phyloP scores from a whole-genome alignment of 1,140 invertebrate species.

The Camponotus pennsylvanicus region DNA sequence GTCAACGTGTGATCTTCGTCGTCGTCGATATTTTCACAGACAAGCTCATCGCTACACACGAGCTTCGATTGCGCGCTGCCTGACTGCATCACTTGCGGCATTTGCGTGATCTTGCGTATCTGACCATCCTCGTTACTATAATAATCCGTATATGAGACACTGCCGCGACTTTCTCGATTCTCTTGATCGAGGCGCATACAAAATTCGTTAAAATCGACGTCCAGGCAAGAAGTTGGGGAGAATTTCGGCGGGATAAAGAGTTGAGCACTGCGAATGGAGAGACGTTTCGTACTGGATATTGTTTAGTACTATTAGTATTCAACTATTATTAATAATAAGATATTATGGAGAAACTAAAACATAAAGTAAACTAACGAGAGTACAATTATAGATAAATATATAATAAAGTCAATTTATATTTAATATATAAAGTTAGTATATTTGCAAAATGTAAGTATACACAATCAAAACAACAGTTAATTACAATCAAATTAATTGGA shows the following conservation, averaged over 20 bases:
- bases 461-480: not conserved
- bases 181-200: constrained; percentile 88
- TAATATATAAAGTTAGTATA: constrained; percentile 14
- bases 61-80: constrained; percentile 51
- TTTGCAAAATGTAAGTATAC: not conserved
- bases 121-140: constrained; percentile 85
- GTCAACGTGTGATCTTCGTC: constrained; percentile 85
- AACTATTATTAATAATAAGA: not conserved
- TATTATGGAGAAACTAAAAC: constrained; percentile 26
- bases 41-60: constrained; percentile 67
- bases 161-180: constrained; percentile 83
- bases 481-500: constrained; percentile 17
- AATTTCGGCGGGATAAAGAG: constrained; percentile 85
- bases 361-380: constrained; percentile 3
- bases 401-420: not conserved
- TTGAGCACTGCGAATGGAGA: constrained; percentile 72
- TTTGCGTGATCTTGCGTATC: constrained; percentile 76
- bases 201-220: constrained; percentile 87
- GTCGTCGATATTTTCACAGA: constrained; percentile 80
- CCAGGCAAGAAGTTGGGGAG: constrained; percentile 86
- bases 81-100: constrained; percentile 47
- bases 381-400: not conserved
- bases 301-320: constrained; percentile 8
- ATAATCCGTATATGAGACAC: constrained; percentile 86
- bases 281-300: not conserved